Base-by-base conservation (phyloP, 2,113 vertebrate genomes). In the Mirounga angustirostris region DNA sequence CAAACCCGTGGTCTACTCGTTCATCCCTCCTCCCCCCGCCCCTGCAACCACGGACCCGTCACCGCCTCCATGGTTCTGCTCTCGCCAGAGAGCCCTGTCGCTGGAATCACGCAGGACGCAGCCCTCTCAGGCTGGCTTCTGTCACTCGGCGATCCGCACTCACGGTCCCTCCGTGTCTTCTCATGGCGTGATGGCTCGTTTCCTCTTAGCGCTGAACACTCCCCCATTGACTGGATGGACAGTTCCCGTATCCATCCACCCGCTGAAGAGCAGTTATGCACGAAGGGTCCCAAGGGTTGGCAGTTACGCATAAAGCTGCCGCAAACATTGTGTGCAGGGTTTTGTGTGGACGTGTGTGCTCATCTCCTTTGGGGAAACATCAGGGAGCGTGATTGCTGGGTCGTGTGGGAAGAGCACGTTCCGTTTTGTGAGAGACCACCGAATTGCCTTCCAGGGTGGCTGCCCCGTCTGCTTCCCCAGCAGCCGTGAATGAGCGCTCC, bases 11-110 rank as follows among this genome's bases (percentile, higher is more conserved):
- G 18, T 52, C 46, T 10, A 5, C 46, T 28, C 46, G 0, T 19
- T 46, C 28, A 1, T 52, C 76, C 74, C 24, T 12, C 22, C 40
- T 0, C 46, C 46, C 43, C 4, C 15, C 7, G 0, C 28, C 28
- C 7, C 74, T 13, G 40, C 73, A 26, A 4, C 46, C 46, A 28
- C 74, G 4, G 0, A 8, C 46, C 26, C 16, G 4, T 16, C 26
- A 7, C 15, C 11, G 2, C 2, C 14, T 10, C 43, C 74, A 2
- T 2, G 0, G 3, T 15, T 1, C 0, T 19, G 15, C 74, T 40
- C 52, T 30, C 8, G 13, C 74, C 74, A 2, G 15, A 9, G 26
- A 28, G 61, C 28, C 61, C 26, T 14, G 61, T 30, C 12, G 2
- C 61, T 14, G 61, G 26, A 26, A 5, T 63, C 61, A 28, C 3